Conservation (phyloP, 1,140 invertebrate genomes). For the Dryas iulia region DNA sequence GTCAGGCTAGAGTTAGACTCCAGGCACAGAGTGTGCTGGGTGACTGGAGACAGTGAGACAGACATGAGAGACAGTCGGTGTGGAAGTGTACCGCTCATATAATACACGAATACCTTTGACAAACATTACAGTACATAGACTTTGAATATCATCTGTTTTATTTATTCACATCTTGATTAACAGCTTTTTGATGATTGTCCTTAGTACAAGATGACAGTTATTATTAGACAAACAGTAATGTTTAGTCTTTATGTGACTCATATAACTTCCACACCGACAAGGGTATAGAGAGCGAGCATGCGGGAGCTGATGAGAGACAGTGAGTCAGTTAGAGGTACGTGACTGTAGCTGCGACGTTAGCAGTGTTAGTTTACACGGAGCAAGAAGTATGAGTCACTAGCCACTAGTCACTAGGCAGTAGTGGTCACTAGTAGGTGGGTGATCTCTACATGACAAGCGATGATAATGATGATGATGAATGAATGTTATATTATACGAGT, state of each 20-base stretch:
- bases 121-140: background rate
- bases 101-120: no score
- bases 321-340: background rate
- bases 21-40: background rate
- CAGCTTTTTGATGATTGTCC: no score
- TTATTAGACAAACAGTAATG: background rate
- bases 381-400: background rate
- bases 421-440: no score
- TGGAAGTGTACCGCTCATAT: background rate
- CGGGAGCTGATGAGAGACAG: background rate
- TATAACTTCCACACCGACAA: no score
- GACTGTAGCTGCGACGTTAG: background rate
- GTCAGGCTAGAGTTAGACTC: background rate
- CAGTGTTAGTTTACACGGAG: background rate
- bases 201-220: background rate
- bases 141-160: no score
- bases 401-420: no score
- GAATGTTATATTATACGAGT: background rate
- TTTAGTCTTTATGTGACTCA: no score
- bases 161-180: no score
- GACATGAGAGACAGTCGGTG: background rate
- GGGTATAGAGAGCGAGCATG: no score
- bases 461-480: background rate
- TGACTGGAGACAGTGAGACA: background rate
- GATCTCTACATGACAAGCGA: background rate